These are phyloP conservation scores for Standfussiana lucernea DNA, from an alignment of 2,888 invertebrate species.

Conservation along the genomic window DNA sequence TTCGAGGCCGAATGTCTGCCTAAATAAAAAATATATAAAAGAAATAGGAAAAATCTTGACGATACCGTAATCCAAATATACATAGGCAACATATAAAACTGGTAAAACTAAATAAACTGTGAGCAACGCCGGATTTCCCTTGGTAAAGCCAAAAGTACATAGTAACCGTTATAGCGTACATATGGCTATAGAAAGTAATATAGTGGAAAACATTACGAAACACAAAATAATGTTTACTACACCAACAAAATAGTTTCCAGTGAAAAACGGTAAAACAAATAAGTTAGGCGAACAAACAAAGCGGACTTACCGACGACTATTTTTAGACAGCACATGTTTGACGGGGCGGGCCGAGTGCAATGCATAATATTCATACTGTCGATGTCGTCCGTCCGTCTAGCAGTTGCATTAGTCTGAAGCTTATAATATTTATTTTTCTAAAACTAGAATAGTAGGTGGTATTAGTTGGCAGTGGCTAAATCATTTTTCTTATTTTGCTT, in stretches of 20 bases:
- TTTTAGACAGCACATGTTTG: slow-evolving; percentile 70
- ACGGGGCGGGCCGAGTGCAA: slow-evolving; percentile 47
- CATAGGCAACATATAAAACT: slow-evolving; percentile 39
- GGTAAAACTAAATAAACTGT: slow-evolving; percentile 44
- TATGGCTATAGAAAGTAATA: slow-evolving; percentile 35
- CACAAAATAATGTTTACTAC: slow-evolving; percentile 64
- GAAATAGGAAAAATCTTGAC: slow-evolving; percentile 21
- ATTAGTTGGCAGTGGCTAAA: neutral
- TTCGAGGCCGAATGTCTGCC: slow-evolving; percentile 8
- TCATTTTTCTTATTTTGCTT: neutral
- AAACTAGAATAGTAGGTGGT: slow-evolving; percentile 12
- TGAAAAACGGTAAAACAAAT: slow-evolving; percentile 64
- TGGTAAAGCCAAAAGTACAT: slow-evolving; percentile 48
- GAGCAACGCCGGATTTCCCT: slow-evolving; percentile 58
- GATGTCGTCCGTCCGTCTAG: slow-evolving; percentile 59
- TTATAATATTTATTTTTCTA: slow-evolving; percentile 27
- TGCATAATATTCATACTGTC: slow-evolving; percentile 60
- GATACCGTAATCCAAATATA: slow-evolving; percentile 38
- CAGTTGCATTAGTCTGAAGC: slow-evolving; percentile 37
- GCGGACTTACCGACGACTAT: slow-evolving; percentile 66
- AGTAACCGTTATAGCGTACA: slow-evolving; percentile 18
- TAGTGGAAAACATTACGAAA: slow-evolving; percentile 59
- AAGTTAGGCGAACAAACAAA: slow-evolving; percentile 67
- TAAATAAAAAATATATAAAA: slow-evolving; percentile 28
- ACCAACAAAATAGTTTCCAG: slow-evolving; percentile 61